Evolutionary conservation across 2,113 vertebrate genomes (phyloP).

Genomic region (Chaetodon auriga): DNA sequence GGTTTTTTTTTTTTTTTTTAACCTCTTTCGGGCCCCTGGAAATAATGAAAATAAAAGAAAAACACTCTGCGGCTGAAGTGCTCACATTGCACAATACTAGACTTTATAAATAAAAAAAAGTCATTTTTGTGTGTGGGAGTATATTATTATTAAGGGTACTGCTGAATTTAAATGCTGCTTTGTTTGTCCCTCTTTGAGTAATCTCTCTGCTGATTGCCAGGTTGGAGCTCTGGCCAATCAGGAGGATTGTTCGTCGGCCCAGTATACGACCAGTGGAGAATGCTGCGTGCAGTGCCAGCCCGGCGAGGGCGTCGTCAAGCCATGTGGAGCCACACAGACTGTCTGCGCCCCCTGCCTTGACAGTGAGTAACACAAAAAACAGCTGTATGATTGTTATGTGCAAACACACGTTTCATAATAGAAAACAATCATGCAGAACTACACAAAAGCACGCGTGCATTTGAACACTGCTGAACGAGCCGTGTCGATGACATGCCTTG

Average conservation of each 20-base stretch:
- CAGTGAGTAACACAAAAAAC: constrained; percentile 88
- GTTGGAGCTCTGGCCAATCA: constrained; percentile 73
- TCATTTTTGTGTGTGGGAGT: neutral
- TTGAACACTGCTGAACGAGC: neutral
- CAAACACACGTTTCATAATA: neutral
- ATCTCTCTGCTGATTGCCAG: constrained; percentile 61
- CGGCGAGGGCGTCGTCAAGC: constrained; percentile 89
- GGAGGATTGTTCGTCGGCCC: constrained; percentile 76
- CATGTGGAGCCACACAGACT: constrained; percentile 90
- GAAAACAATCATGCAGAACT: neutral
- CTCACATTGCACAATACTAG: neutral
- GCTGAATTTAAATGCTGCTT: neutral
- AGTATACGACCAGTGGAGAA: constrained; percentile 86
- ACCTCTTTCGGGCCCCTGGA: neutral
- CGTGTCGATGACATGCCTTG: neutral
- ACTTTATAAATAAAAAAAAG: neutral
- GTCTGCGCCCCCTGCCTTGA: constrained; percentile 92
- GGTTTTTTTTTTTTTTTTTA: neutral
- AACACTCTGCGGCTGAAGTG: neutral
- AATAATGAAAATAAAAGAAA: neutral
- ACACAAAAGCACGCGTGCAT: neutral
- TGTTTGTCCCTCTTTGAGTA: constrained; percentile 1
- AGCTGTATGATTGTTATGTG: neutral
- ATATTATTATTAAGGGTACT: neutral
- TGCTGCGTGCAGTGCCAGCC: constrained; percentile 91